Evolutionary conservation across 1,140 invertebrate species (phyloP).

Genomic region (Nephotettix cincticeps): DNA sequence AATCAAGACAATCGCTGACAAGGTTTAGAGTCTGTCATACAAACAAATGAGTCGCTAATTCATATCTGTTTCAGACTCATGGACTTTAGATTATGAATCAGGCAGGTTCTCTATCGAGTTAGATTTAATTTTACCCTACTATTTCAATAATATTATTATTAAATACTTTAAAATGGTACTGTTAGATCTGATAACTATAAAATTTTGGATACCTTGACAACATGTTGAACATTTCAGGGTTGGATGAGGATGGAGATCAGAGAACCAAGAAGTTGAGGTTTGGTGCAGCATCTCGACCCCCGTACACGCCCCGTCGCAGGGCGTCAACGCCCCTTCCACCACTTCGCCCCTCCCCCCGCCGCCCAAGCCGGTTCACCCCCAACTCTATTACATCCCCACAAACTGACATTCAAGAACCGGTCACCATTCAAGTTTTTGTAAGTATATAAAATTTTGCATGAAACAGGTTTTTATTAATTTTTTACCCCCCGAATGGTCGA

Average conservation of each 20-base stretch:
- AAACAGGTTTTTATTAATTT: too few species aligned
- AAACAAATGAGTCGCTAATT: too few species aligned
- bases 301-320: not conserved
- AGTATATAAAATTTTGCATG: too few species aligned
- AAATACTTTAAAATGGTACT: not conserved
- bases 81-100: too few species aligned
- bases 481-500: too few species aligned
- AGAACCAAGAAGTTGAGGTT: conserved; percentile 12
- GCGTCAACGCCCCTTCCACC: not conserved
- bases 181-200: not conserved
- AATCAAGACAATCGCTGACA: too few species aligned
- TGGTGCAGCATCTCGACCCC: conserved; percentile 2
- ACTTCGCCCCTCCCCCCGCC: not conserved
- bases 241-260: not conserved
- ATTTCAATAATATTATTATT: not conserved
- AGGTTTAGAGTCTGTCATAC: too few species aligned
- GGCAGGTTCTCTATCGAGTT: too few species aligned
- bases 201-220: not conserved
- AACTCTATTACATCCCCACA: not conserved
- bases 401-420: conserved; percentile 3
- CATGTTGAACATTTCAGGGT: not conserved
- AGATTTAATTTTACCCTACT: not conserved
- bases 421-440: conserved; percentile 17
- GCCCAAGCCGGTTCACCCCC: not conserved
- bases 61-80: too few species aligned